A percentile compares a stretch with the other conserved stretches of the same genome.
phyloP scores from a whole-genome alignment of 2,113 vertebrate genomes.

The Takifugu bimaculatus region DNA sequence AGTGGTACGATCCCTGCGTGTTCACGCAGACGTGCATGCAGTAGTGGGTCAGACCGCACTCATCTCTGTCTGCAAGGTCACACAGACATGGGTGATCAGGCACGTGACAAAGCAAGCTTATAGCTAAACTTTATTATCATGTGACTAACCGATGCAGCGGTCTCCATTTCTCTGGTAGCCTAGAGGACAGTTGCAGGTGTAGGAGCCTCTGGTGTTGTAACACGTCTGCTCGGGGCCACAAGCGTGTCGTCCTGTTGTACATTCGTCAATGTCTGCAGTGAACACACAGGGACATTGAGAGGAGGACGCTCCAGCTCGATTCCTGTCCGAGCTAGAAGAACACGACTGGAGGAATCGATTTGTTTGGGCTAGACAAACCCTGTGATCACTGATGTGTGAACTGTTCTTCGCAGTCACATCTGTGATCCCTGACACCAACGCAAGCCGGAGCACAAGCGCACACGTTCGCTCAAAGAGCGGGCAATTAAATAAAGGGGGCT shows the following conservation, averaged over 20 bases:
- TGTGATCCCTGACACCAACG: constrained; percentile 37
- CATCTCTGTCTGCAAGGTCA: constrained; percentile 82
- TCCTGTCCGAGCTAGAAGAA: constrained; percentile 1
- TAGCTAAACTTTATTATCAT: background rate
- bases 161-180: constrained; percentile 89
- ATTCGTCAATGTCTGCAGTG: constrained; percentile 89
- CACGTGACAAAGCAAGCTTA: background rate
- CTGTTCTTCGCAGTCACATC: constrained; percentile 11
- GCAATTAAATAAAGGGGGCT: constrained; percentile 38
- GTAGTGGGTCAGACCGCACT: constrained; percentile 83
- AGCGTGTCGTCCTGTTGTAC: constrained; percentile 80
- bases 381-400: constrained; percentile 37
- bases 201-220: constrained; percentile 89
- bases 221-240: constrained; percentile 87
- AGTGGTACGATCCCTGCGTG: constrained; percentile 89
- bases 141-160: constrained; percentile 85
- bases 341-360: constrained; percentile 26
- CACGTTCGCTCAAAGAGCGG: constrained; percentile 30
- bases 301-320: too few relatives aligned
- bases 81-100: constrained; percentile 16
- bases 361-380: constrained; percentile 12
- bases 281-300: constrained; percentile 15
- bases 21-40: constrained; percentile 95
- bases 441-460: constrained; percentile 30
- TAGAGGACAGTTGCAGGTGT: constrained; percentile 82